These are phyloP conservation scores for Lasioglossum villosulum DNA, from an alignment of 2,888 invertebrate species.

Conservation along the genomic window DNA sequence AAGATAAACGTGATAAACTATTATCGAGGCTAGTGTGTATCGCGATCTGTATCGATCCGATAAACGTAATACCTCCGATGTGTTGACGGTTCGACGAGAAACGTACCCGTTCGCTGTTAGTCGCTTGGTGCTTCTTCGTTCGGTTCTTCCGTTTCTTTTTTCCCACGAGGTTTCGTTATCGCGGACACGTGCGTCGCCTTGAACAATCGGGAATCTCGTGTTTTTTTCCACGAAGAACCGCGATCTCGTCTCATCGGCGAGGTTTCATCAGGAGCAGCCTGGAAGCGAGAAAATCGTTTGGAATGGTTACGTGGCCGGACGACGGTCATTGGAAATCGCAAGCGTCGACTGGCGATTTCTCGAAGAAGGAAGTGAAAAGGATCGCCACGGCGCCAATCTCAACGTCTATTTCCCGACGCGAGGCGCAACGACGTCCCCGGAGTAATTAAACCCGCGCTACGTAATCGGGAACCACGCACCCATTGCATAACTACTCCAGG, in stretches of 20 bases:
- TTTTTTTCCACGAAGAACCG: conserved; percentile 2
- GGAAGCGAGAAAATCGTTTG: conserved; percentile 29
- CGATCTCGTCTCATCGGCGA: not conserved
- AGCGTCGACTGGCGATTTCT: conserved; percentile 50
- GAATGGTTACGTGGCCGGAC: conserved; percentile 59
- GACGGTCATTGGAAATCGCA: conserved; percentile 34
- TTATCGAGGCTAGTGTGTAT: conserved; percentile 54
- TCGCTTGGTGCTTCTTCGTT: not conserved
- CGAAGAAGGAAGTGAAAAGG: conserved; percentile 55
- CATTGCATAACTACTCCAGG: conserved; percentile 26
- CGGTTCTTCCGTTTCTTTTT: not conserved
- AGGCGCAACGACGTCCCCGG: conserved; percentile 21
- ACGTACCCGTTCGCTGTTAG: conserved; percentile 26
- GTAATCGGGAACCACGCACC: not conserved
- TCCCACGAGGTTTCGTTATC: conserved; percentile 25
- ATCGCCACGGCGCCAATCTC: conserved; percentile 44
- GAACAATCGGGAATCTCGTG: not conserved
- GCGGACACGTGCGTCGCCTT: conserved; percentile 19
- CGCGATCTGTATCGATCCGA: conserved; percentile 59
- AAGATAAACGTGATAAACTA: conserved; percentile 51
- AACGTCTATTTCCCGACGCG: conserved; percentile 19
- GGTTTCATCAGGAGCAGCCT: not conserved
- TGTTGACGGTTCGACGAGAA: conserved; percentile 34
- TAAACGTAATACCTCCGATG: conserved; percentile 56
- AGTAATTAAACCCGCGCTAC: conserved; percentile 21